A percentile compares a stretch with the other conserved stretches of the same genome.
phyloP scores from a whole-genome alignment of 64 coral and sea anemone genomes.

The Pachyseris speciosa region DNA sequence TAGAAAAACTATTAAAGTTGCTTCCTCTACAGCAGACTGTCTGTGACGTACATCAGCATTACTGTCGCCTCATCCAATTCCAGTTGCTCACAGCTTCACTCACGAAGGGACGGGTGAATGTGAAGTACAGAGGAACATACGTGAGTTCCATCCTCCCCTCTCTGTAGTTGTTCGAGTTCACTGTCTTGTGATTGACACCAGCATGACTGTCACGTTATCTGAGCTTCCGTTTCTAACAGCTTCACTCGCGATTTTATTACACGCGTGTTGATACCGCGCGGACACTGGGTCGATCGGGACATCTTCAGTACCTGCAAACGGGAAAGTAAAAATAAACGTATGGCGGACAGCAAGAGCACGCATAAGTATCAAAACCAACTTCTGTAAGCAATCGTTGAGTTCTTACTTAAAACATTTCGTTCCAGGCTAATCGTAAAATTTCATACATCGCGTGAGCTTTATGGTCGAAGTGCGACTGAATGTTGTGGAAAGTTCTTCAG shows the following conservation, averaged over 20 bases:
- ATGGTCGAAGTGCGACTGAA: too few species aligned
- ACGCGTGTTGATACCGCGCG: conserved; percentile 75
- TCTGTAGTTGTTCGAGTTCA: not conserved
- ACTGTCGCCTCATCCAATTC: not conserved
- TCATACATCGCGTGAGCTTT: too few species aligned
- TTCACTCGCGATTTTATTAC: conserved; percentile 86
- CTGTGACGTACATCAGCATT: not conserved
- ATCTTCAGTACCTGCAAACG: conserved; percentile 26
- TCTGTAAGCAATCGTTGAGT: too few species aligned
- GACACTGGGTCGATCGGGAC: conserved; percentile 39
- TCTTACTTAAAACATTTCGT: too few species aligned
- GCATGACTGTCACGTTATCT: conserved; percentile 98
- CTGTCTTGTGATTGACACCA: conserved; percentile 72
- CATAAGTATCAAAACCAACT: too few species aligned
- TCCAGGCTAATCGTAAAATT: too few species aligned
- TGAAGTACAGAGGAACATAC: not conserved
- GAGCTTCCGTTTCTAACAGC: conserved; percentile 97
- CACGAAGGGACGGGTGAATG: not conserved
- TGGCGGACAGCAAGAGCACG: too few species aligned
- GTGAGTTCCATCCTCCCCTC: not conserved
- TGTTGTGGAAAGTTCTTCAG: too few species aligned
- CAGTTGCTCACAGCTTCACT: not conserved
- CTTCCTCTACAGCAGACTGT: too few species aligned
- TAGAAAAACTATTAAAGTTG: too few species aligned
- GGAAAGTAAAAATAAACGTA: not conserved